Evolutionary conservation across 1,140 invertebrate genomes (phyloP), one percentile per base, ranked within the genome.

Genomic region (Danaus plexippus): DNA sequence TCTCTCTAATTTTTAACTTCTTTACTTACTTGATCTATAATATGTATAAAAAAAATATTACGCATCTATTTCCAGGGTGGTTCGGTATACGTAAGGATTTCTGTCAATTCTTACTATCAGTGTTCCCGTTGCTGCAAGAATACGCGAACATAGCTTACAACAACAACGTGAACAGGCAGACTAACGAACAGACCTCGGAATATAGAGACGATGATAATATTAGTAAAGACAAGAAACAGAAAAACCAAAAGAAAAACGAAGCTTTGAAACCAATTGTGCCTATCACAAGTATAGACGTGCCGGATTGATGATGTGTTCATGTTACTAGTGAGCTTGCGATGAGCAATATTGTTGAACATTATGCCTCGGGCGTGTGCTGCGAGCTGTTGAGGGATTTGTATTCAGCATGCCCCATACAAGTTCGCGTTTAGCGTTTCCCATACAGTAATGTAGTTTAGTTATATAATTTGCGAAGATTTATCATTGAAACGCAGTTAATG

Each of bases 101-200:
- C 79, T 98, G 97, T 79, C 95, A 96, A 69, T 99, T 98, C 81
- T 85, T 99, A 1, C 87, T 99, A 8, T 94, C 95, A 41, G 90
- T 95, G 0, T 98, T 97, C 88, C 97, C 97, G 1, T 89, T 97
- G 57, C 90, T 99, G 11, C 96, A 98, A 89, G 97, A 99, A 77
- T 99, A 99, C 80, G 97, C 96, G 5, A 99, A 99, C 82, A 98
- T 99, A 69, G 96, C 96, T 1, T 99, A 99, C 75, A 94, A 92
- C 81, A 92, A 91, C 43, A 91, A 15, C 15, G 15, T 15, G 15
- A 15, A 15, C 15, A 80, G 69, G 75, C 87, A 54, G 80, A 86
- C 59, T 57, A 87, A 66, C 67, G 80, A 7, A 43, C 53, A 9
- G 54, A 55, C 62, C 88, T 45, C 87, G 90, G 90, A 74, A 75